phyloP scores from a whole-genome alignment of 2,888 invertebrate species.

The Epinotia brunnichana region DNA sequence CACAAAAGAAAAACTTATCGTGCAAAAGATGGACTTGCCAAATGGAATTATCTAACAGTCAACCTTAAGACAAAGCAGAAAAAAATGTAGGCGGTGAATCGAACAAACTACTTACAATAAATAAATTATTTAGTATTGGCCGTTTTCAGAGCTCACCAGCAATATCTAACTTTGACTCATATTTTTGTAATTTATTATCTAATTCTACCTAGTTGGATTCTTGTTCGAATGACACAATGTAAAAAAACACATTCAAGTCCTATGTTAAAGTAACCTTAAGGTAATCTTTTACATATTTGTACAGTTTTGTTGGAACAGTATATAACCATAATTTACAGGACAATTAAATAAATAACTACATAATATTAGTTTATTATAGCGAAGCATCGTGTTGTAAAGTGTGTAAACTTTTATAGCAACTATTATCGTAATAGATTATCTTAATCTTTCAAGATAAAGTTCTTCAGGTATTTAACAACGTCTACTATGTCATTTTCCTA shows the following conservation, averaged over 20 bases:
- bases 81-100: too few species aligned
- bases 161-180: too few species aligned
- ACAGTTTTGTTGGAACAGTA: neutral
- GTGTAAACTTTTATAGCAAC: neutral
- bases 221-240: too few species aligned
- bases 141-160: too few species aligned
- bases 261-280: neutral
- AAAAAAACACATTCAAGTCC: neutral
- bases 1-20: too few species aligned
- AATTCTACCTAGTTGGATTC: too few species aligned
- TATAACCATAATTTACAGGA: neutral
- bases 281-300: neutral
- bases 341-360: slow-evolving; percentile 1
- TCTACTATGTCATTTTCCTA: slow-evolving; percentile 23
- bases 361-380: slow-evolving; percentile 4
- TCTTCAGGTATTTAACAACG: slow-evolving; percentile 12
- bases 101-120: too few species aligned
- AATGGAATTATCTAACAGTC: too few species aligned
- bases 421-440: slow-evolving; percentile 33
- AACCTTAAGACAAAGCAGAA: too few species aligned
- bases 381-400: slow-evolving; percentile 12
- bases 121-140: too few species aligned
- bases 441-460: slow-evolving; percentile 38
- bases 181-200: too few species aligned
- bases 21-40: too few species aligned